A percentile compares a stretch with the other conserved stretches of the same genome.
These are phyloP conservation scores for Diorhabda sublineata DNA, from an alignment of 1,140 invertebrate species.

Conservation along the genomic window DNA sequence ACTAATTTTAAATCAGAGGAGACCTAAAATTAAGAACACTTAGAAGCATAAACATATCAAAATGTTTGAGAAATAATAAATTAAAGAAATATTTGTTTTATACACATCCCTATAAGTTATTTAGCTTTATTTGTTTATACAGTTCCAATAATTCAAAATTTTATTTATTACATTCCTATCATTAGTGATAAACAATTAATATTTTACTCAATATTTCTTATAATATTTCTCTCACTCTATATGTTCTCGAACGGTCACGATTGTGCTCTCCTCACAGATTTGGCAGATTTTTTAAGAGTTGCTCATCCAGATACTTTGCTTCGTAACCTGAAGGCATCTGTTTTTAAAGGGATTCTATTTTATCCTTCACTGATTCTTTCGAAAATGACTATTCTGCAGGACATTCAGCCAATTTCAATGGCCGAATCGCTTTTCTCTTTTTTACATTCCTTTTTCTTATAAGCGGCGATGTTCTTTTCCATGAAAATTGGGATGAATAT, in stretches of 20 bases:
- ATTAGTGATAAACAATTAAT: too few species aligned
- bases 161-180: too few species aligned
- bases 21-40: too few species aligned
- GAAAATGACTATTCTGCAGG: conserved; percentile 25
- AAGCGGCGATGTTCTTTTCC: conserved; percentile 14
- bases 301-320: conserved; percentile 31
- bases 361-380: conserved; percentile 38
- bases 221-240: neutral
- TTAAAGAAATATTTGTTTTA: too few species aligned
- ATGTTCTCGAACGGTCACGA: conserved; percentile 4
- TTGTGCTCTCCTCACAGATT: conserved; percentile 12
- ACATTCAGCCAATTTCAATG: conserved; percentile 21
- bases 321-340: conserved; percentile 42
- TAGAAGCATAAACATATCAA: too few species aligned
- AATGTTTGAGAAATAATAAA: too few species aligned
- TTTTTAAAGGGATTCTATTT: conserved; percentile 45
- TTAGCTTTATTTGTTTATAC: too few species aligned
- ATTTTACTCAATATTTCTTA: too few species aligned
- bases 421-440: conserved; percentile 10
- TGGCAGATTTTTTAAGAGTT: conserved; percentile 9
- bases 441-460: conserved; percentile 10
- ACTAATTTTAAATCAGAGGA: too few species aligned
- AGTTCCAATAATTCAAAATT: too few species aligned
- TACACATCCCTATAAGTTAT: too few species aligned
- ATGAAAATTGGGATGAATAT: conserved; percentile 9